Evolutionary conservation across 2,113 vertebrate species (phyloP).

Genomic region (Serilophus lunatus): DNA sequence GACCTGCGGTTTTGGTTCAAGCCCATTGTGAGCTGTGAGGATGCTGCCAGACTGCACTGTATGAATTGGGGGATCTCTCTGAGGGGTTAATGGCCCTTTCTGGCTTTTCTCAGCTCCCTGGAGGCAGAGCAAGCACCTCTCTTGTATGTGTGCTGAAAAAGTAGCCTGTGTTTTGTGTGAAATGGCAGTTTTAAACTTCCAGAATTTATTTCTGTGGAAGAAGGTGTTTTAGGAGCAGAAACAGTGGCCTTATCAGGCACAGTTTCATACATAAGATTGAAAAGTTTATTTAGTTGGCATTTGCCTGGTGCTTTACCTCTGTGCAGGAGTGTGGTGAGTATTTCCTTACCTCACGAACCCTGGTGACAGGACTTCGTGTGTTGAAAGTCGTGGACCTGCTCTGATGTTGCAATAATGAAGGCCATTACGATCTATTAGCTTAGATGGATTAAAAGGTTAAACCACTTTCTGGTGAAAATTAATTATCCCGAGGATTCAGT

Average conservation of each 20-base stretch:
- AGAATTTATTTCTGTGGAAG: background rate
- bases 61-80: background rate
- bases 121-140: background rate
- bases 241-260: background rate
- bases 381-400: background rate
- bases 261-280: background rate
- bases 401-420: slow-evolving; percentile 30
- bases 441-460: slow-evolving; percentile 58
- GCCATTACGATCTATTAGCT: slow-evolving; percentile 50
- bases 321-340: background rate
- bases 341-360: background rate
- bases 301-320: background rate
- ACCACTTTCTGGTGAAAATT: slow-evolving; percentile 55
- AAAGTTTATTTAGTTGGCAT: slow-evolving; percentile 22
- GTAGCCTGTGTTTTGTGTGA: background rate
- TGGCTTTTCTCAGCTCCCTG: background rate
- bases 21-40: background rate
- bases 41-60: background rate
- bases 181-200: background rate
- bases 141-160: background rate
- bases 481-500: slow-evolving; percentile 36
- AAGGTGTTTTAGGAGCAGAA: background rate
- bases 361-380: background rate
- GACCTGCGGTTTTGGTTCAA: background rate
- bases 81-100: background rate